These are phyloP conservation scores for Blera fallax DNA, from an alignment of 2,888 invertebrate species.

Conservation along the genomic window DNA sequence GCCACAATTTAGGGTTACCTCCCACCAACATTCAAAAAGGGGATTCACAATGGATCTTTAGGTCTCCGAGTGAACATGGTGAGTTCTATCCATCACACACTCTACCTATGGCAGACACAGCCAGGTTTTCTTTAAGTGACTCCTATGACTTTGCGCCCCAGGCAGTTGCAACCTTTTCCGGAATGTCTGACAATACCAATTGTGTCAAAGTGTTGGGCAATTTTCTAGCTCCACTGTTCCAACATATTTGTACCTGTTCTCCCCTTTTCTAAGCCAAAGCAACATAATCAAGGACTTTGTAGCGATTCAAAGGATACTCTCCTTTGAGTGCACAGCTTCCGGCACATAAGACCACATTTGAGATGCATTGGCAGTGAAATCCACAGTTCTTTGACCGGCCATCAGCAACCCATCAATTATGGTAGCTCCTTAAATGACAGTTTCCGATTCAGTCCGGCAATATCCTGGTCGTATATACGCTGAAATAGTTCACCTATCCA, in stretches of 20 bases:
- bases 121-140: no score
- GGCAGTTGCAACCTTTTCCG: no score
- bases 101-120: no score
- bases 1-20: no score
- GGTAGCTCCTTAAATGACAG: not conserved
- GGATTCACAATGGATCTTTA: no score
- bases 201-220: not conserved
- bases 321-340: no score
- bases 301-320: no score
- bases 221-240: not conserved
- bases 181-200: no score
- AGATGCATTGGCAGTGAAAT: not conserved
- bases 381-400: not conserved
- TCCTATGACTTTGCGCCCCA: no score
- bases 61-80: no score
- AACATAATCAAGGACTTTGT: not conserved
- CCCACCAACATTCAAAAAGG: no score
- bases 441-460: not conserved
- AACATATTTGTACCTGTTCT: not conserved
- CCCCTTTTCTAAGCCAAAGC: not conserved
- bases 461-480: not conserved
- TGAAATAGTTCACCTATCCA: constrained; percentile 1
- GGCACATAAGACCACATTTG: not conserved
- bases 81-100: no score
- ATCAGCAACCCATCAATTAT: not conserved